Conservation (phyloP, 2,113 vertebrate genomes). For the Physeter macrocephalus region DNA sequence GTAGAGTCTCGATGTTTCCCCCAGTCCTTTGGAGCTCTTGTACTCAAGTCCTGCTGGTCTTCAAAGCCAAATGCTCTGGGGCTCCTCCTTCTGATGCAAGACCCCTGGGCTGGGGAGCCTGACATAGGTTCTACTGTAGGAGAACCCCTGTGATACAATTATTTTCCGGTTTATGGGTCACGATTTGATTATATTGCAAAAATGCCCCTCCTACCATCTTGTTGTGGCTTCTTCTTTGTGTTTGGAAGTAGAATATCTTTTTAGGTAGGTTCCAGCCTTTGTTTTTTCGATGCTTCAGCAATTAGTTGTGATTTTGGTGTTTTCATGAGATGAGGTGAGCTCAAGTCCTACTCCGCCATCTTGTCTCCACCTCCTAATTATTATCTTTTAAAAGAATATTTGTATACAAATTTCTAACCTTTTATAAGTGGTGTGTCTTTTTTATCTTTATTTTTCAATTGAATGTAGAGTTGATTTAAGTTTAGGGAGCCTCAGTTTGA, state of each 20-base stretch:
- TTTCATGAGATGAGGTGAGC: not conserved
- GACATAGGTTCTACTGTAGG: not conserved
- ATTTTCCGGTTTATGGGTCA: not conserved
- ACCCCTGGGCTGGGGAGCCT: accelerated
- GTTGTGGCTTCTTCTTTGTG: not conserved
- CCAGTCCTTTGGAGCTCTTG: too few relatives aligned
- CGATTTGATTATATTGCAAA: not conserved
- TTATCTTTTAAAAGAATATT: not conserved
- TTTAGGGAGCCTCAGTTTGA: not conserved
- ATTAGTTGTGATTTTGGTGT: too few relatives aligned
- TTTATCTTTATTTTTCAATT: not conserved
- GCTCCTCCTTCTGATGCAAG: too few relatives aligned
- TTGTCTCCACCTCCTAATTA: not conserved
- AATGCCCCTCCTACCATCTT: not conserved
- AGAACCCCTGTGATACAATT: not conserved
- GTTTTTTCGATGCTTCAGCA: too few relatives aligned
- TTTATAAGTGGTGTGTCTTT: not conserved
- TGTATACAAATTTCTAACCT: not conserved
- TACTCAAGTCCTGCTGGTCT: too few relatives aligned
- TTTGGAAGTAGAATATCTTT: not conserved
- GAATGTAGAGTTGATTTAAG: not conserved
- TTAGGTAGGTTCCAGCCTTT: not conserved
- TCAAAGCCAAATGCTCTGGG: too few relatives aligned
- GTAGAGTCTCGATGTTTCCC: too few relatives aligned
- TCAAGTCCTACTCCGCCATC: not conserved